These are phyloP conservation scores for Elephas maximus DNA, from an alignment of 2,113 vertebrate genomes.

Conservation along the genomic window DNA sequence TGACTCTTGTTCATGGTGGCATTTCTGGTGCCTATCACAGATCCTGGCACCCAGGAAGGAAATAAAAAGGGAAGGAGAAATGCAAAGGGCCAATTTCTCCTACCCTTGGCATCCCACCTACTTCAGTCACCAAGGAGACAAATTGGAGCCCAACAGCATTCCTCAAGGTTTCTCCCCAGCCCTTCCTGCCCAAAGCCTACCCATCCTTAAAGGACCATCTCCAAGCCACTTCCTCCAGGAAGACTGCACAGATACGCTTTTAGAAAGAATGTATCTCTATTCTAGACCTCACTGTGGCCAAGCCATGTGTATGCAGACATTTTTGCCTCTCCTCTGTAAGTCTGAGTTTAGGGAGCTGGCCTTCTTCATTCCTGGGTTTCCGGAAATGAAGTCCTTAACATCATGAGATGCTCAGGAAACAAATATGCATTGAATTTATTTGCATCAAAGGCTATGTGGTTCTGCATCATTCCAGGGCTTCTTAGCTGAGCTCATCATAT, in stretches of 20 bases:
- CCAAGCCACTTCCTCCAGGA: background rate
- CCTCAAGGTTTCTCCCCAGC: background rate
- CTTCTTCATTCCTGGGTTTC: background rate
- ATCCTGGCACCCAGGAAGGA: background rate
- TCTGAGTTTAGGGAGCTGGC: rapidly evolving
- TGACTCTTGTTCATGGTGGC: rapidly evolving
- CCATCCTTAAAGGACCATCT: background rate
- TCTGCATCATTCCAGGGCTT: background rate
- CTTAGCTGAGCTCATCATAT: background rate
- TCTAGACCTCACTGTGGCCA: background rate
- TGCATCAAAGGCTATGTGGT: background rate
- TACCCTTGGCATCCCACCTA: background rate
- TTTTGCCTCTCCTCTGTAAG: background rate
- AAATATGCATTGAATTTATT: background rate
- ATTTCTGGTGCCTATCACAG: background rate
- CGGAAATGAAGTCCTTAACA: background rate
- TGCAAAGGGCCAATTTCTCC: background rate
- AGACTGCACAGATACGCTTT: background rate
- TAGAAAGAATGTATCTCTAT: background rate
- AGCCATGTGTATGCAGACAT: background rate
- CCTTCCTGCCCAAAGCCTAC: background rate
- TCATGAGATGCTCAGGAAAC: background rate
- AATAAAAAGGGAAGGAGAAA: background rate
- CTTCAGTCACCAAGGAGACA: rapidly evolving
- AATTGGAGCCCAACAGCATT: background rate